Base-by-base conservation (phyloP, 1,140 invertebrate genomes). In the Drosophila baimaii region DNA sequence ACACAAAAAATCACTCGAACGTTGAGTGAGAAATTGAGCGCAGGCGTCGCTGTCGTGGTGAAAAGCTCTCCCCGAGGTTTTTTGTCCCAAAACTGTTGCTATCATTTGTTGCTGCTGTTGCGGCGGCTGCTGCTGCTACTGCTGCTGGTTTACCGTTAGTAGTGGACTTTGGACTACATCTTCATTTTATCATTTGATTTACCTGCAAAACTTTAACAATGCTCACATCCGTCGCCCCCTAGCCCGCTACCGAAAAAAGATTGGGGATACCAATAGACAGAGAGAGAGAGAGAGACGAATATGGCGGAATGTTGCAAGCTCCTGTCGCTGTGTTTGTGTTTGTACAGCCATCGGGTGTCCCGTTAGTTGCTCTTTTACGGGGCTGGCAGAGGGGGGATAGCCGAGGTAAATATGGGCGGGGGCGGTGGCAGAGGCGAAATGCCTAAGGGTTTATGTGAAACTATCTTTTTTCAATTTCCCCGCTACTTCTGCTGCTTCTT, bases 111-210 rank as follows among this genome's bases (percentile, higher is more conserved):
- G 56, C 39, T 58, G 43, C 39, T 58, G 43, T 49, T 66, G 17
- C 37, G 54, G 47, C 41, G 57, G 31, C 8, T 41, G 43, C 35
- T 57, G 29, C 35, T 46, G 10, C 19, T 13, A 27, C 43, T 41
- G 29, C 21, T 47, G 12, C 25, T 47, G 19, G 21, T 37, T 33
- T 56, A 19, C 47, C 49, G 17, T 52, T 52, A 35, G 61, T 31
- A 43, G 15, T 29, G 51, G 69, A 71, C 64, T 47, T 55, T 58
- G 43, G 76, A 57, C 81, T 61, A 73, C 62, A 77, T 79, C 71
- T 83, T 89, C 76, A 83, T 80, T 88, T 77, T 88, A 88, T 88
- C 77, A 88, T 83, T 89, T 89, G 84, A 88, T 88, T 88, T 89
- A 88, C 71, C 83, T 83, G 83, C 68, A 46, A 74, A 88, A 77